Evolutionary conservation across 2,797 vertebrate species (phyloP).

Genomic region (Takifugu ocellatus): DNA sequence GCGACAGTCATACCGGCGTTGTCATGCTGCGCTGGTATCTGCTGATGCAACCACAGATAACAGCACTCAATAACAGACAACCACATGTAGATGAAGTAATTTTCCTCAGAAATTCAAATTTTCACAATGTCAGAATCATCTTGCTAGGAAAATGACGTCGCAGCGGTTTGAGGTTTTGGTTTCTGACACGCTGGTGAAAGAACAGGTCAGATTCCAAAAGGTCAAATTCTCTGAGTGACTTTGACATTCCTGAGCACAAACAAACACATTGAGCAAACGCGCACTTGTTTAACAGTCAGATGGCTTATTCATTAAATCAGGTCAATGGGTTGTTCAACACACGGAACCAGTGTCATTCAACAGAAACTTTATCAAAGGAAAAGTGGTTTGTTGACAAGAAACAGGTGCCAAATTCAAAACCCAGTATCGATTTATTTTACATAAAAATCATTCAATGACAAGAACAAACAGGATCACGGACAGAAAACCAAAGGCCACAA

Average conservation of each 20-base stretch:
- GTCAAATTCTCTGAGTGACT: background rate
- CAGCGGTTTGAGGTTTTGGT: background rate
- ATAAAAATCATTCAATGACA: no score
- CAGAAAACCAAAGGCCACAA: no score
- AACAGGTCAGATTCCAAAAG: background rate
- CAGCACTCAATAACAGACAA: constrained; percentile 2
- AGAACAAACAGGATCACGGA: no score
- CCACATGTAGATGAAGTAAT: background rate
- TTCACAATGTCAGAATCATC: background rate
- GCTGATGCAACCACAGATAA: constrained; percentile 20
- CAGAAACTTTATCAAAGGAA: background rate
- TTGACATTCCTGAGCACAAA: background rate
- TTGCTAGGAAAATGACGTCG: background rate
- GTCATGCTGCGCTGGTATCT: background rate
- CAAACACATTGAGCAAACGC: background rate
- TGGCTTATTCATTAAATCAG: background rate
- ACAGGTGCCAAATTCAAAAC: no score
- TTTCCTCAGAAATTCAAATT: background rate
- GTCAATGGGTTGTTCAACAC: constrained; percentile 1
- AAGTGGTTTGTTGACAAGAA: background rate
- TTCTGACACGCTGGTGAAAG: background rate
- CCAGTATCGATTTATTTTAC: no score
- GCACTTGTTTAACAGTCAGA: background rate
- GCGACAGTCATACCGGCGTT: background rate
- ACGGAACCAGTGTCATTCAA: background rate